Percentiles rank a stretch among this genome's conserved stretches.
phyloP scores from a whole-genome alignment of 2,797 vertebrate species.

The Galagoides demidoff region DNA sequence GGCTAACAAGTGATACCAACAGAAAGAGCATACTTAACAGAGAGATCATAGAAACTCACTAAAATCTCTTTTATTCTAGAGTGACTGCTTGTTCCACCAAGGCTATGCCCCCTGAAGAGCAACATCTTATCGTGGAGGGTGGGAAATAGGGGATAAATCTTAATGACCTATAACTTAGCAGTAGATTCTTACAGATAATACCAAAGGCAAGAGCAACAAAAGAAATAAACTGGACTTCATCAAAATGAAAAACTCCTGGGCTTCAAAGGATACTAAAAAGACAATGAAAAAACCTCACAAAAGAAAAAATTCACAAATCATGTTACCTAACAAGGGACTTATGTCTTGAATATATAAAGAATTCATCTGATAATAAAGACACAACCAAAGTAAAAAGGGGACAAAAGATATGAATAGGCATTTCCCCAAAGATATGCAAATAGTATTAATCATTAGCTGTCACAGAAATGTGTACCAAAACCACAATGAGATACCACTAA shows the following conservation, averaged over 20 bases:
- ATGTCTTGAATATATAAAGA: not conserved
- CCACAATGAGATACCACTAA: not conserved
- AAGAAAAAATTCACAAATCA: not conserved
- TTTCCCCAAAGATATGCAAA: not conserved
- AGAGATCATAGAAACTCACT: not conserved
- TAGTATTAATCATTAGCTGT: not conserved
- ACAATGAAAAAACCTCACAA: not conserved
- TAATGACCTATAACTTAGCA: not conserved
- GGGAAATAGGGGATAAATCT: not conserved
- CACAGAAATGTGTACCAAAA: not conserved
- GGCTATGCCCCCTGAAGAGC: not conserved
- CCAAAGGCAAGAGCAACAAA: not conserved
- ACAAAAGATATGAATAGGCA: not conserved
- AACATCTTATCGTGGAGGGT: not conserved
- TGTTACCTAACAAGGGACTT: not conserved
- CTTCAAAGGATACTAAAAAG: not conserved
- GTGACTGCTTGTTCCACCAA: not conserved
- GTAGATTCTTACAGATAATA: not conserved
- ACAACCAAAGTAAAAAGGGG: not conserved
- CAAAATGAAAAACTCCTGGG: not conserved
- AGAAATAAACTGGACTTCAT: not conserved
- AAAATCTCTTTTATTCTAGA: slow-evolving; percentile 11
- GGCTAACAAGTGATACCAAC: slow-evolving; percentile 15
- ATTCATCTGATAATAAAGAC: not conserved
- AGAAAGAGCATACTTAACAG: not conserved